A percentile compares a stretch with the other conserved stretches of the same genome.
phyloP scores from a whole-genome alignment of 2,113 vertebrate genomes.

The Ceyx margarethae region DNA sequence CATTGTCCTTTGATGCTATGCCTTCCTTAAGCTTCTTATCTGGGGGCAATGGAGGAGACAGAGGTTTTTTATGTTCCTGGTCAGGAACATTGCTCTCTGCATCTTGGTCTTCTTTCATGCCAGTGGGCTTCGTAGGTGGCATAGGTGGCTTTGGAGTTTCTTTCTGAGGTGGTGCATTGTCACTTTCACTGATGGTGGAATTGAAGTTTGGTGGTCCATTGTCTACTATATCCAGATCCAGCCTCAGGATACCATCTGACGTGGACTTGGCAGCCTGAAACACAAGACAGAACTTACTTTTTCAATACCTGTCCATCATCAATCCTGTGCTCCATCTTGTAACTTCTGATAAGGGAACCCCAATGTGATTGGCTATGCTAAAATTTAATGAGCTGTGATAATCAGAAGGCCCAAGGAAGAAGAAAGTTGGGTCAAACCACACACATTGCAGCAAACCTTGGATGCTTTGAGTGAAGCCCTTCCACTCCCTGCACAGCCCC shows the following conservation, averaged over 20 bases:
- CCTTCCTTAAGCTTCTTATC: slow-evolving; percentile 76
- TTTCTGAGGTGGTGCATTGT: slow-evolving; percentile 38
- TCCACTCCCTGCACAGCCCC: background rate
- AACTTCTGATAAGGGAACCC: background rate
- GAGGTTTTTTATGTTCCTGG: slow-evolving; percentile 36
- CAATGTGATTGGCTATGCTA: background rate
- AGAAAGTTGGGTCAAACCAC: background rate
- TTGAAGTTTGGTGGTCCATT: slow-evolving; percentile 64
- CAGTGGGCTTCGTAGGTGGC: slow-evolving; percentile 69
- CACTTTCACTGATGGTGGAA: slow-evolving; percentile 16
- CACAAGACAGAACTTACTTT: background rate
- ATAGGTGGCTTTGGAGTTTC: slow-evolving; percentile 65
- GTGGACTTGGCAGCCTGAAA: slow-evolving; percentile 83
- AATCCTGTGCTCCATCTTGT: background rate
- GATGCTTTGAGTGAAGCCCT: background rate
- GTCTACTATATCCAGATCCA: slow-evolving; percentile 84
- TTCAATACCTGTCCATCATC: background rate
- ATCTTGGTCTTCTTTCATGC: slow-evolving; percentile 30
- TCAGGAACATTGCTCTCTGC: slow-evolving; percentile 22
- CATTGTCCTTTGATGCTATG: slow-evolving; percentile 55
- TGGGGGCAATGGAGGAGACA: slow-evolving; percentile 34
- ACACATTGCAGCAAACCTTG: background rate
- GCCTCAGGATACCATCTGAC: slow-evolving; percentile 84
- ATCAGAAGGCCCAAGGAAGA: background rate
- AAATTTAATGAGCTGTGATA: background rate